Evolutionary conservation across 2,797 vertebrate genomes (phyloP), one percentile per base, ranked within the genome.

Genomic region (Knipowitschia caucasica): DNA sequence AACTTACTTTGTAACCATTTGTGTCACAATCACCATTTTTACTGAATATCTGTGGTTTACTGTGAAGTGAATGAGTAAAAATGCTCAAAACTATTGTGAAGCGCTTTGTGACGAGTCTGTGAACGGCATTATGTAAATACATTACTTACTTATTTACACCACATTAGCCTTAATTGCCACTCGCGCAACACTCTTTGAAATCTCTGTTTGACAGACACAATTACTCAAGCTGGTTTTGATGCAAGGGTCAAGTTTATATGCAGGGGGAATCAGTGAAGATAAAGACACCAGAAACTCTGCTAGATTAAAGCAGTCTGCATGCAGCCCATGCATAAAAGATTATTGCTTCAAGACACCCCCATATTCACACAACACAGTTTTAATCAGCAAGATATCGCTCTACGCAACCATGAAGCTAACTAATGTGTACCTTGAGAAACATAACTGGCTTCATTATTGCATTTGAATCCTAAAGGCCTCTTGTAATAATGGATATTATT

Each of bases 201-300:
- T 64, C 31, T 21, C 18, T 31, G 42, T 51, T 24, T 71, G 62
- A 62, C 35, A 59, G 33, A 43, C 25, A 38, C 49, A 25, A 75
- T 79, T 64, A 63, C 35, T 73, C 58, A 38, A 46, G 18, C 24
- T 11, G 43, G 33, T 63, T 68, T 67, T 62, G 54, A 67, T 67
- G 56, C 42, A 47, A 33, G 55, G 71, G 72, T 81, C 74, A 74
- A 60, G 63, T 71, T 73, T 67, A 71, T 75, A 73, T 73, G 45
- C 62, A 56, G 34, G 50, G 26, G 51, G 67, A 64, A 67, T 74
- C 43, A 49, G 20, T 39, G 24, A 50, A 72, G 56, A 61, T 67
- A 59, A 73, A 75, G 64, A 72, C 57, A 67, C 57, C 56, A 61
- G 54, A 68, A 75, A 66, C 59, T 54, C 52, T 27, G 14, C 27